Base-by-base conservation (phyloP, 2,888 invertebrate species). In the Pristionchus japonicus region DNA sequence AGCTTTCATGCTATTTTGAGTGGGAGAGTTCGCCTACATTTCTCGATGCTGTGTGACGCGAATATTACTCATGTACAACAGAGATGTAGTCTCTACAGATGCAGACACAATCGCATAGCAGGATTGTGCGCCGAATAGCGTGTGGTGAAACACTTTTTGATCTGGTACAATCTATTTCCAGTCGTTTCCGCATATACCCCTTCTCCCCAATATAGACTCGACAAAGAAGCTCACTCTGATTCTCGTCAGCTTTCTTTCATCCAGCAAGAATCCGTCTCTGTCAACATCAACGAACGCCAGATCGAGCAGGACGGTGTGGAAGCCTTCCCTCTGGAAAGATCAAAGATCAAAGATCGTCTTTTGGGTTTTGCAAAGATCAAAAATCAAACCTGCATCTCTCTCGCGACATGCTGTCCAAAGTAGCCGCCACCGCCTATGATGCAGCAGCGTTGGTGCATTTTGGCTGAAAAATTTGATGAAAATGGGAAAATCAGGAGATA, bases 391-490 rank as follows among this genome's bases (percentile, higher is more conserved):
- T 87, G 88, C 88, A 88, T 91, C 23, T 93, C 91, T 80, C 93
- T 91, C 1, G 94, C 95, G 13, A 95, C 93, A 82, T 94, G 93
- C 89, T 94, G 95, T 0, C 95, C 95, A 27, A 95, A 93, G 91
- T 95, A 95, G 6, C 95, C 95, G 9, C 95, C 95, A 9, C 95
- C 95, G 17, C 95, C 95, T 43, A 95, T 94, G n/a, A 95, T 88
- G 27, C 83, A 83, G 40, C 88, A 88, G 34, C 88, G 61, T 27
- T 49, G 49, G 31, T 31, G 23, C 85, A 85, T 85, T 40, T 40
- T 47, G 3, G 3, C 37, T 61, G 37, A n/a, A n/a, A n/a, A n/a
- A n/a, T n/a, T n/a, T n/a, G n/a, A n/a, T n/a, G n/a, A n/a, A n/a
- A n/a, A n/a, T n/a, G n/a, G 7, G 31, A 31, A 31, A 70, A 15